These are phyloP conservation scores for Rachycentron canadum DNA, from an alignment of 2,797 vertebrate species.

Conservation along the genomic window DNA sequence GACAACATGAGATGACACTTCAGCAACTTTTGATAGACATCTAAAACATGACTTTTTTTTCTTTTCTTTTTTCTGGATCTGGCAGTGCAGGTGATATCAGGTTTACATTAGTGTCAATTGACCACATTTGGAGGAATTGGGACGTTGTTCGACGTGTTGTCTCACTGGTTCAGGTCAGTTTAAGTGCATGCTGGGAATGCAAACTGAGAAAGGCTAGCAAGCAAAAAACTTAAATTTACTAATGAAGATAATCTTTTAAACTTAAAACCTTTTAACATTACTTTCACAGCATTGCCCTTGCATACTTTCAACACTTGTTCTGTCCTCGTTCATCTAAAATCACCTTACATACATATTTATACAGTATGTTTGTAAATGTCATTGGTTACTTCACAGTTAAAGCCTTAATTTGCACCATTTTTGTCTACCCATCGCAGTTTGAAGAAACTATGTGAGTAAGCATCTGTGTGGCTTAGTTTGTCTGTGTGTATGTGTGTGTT, in stretches of 20 bases:
- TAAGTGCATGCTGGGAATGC: not conserved
- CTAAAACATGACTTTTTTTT: slow-evolving; percentile 12
- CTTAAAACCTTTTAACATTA: not conserved
- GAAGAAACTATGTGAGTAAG: slow-evolving; percentile 8
- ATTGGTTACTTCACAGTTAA: slow-evolving; percentile 21
- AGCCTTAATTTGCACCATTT: slow-evolving; percentile 1
- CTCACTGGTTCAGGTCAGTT: not conserved
- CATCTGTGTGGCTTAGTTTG: not conserved
- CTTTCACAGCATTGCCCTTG: not conserved
- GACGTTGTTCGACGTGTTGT: not conserved
- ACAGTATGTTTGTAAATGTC: not conserved
- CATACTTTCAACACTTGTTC: not conserved
- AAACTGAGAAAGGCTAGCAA: not conserved
- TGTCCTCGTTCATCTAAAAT: not conserved
- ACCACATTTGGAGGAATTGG: not conserved
- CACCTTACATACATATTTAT: not conserved
- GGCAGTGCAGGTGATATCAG: not conserved
- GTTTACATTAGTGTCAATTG: not conserved
- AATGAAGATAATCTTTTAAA: not conserved
- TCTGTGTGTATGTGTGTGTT: slow-evolving; percentile 30
- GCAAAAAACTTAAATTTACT: not conserved
- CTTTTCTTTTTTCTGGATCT: no score
- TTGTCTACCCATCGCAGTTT: not conserved
- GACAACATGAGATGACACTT: not conserved
- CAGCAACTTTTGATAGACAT: not conserved